These are phyloP conservation scores for Lutjanus erythropterus DNA, from an alignment of 2,113 vertebrate species.

Conservation along the genomic window DNA sequence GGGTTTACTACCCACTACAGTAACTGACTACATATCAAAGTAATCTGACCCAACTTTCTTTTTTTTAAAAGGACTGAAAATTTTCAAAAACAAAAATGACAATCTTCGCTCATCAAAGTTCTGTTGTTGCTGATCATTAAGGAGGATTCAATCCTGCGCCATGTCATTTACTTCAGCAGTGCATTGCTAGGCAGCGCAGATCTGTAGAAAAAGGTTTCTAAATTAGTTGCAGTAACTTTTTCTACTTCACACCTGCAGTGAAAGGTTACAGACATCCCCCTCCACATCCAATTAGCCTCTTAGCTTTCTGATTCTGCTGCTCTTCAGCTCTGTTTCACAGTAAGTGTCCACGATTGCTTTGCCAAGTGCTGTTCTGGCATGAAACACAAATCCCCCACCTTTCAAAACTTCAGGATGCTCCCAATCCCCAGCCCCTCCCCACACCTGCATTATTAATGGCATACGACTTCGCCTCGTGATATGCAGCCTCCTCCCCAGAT, in stretches of 20 bases:
- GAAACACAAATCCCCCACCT: background rate
- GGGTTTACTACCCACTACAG: no score
- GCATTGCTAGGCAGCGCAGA: background rate
- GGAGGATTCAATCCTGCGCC: background rate
- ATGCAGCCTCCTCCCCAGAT: background rate
- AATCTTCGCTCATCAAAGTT: background rate
- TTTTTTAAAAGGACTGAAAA: background rate
- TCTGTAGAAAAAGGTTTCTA: background rate
- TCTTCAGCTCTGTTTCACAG: background rate
- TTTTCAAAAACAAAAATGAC: background rate
- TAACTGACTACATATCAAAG: no score
- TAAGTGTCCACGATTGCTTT: background rate
- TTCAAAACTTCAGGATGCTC: slow-evolving; percentile 1
- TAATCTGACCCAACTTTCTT: no score
- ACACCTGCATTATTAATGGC: background rate
- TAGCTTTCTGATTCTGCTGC: background rate
- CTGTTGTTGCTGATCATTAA: background rate
- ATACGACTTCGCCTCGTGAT: background rate
- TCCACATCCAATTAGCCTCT: slow-evolving; percentile 14
- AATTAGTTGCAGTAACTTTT: background rate
- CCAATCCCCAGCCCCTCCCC: background rate
- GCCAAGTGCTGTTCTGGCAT: background rate
- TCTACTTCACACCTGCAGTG: background rate
- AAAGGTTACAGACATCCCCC: background rate
- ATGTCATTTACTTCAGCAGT: background rate